A percentile compares a stretch with the other conserved stretches of the same genome.
These are phyloP conservation scores for Sebastes oblongus DNA, from an alignment of 2,797 vertebrate genomes.

Conservation along the genomic window DNA sequence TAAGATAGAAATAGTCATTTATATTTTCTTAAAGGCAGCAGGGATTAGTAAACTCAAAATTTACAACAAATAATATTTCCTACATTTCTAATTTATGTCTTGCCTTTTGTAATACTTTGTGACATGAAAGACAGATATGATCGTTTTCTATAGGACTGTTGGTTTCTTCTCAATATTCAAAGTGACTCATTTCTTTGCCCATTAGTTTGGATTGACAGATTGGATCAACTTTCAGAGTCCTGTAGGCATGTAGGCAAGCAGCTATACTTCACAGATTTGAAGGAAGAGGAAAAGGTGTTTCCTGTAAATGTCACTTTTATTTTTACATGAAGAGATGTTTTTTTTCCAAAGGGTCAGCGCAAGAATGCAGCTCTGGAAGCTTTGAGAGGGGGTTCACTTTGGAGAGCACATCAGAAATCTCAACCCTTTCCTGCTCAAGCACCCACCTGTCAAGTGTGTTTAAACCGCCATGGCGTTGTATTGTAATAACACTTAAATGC, in stretches of 20 bases:
- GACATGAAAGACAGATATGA: neutral
- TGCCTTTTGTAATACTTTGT: neutral
- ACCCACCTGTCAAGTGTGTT: conserved; percentile 35
- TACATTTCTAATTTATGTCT: neutral
- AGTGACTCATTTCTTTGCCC: neutral
- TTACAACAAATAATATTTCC: neutral
- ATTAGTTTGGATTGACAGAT: conserved; percentile 42
- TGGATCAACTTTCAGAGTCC: conserved; percentile 58
- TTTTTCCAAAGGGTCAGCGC: conserved; percentile 44
- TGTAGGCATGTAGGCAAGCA: conserved; percentile 39
- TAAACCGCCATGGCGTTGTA: conserved; percentile 46
- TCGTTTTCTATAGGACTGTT: neutral
- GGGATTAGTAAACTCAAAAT: neutral
- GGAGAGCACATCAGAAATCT: conserved; percentile 28
- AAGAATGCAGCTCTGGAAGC: conserved; percentile 52
- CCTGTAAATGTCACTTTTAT: conserved; percentile 72
- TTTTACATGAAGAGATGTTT: conserved; percentile 62
- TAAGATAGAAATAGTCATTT: neutral
- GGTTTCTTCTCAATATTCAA: neutral
- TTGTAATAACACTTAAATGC: conserved; percentile 67
- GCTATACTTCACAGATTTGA: conserved; percentile 39
- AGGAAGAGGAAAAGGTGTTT: conserved; percentile 61
- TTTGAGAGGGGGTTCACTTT: conserved; percentile 33
- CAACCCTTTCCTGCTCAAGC: conserved; percentile 9
- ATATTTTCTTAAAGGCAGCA: neutral